A percentile compares a stretch with the other conserved stretches of the same genome.
These are phyloP conservation scores for Dermatemys mawii DNA, from an alignment of 2,113 vertebrate genomes.

Conservation along the genomic window DNA sequence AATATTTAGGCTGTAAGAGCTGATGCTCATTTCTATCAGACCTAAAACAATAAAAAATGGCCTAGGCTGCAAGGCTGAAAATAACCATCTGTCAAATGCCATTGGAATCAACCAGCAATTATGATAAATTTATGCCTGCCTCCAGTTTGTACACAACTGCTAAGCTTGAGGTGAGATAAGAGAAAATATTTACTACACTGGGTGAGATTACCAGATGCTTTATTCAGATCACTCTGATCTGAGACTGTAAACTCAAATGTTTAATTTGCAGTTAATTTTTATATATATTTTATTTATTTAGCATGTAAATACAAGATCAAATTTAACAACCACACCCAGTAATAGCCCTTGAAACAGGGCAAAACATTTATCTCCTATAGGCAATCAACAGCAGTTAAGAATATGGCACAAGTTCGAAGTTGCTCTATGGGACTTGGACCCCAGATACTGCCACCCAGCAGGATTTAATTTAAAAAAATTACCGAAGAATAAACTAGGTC, in stretches of 20 bases:
- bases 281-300: not conserved
- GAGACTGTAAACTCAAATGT: not conserved
- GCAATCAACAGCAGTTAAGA: not conserved
- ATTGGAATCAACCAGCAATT: not conserved
- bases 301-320: not conserved
- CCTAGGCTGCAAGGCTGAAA: not conserved
- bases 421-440: not conserved
- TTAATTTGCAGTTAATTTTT: not conserved
- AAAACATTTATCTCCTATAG: not conserved
- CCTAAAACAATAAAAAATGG: not conserved
- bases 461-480: not conserved
- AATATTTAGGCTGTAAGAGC: not conserved
- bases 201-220: not conserved
- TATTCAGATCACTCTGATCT: not conserved
- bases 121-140: not conserved
- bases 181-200: not conserved
- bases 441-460: not conserved
- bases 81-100: not conserved
- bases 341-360: not conserved
- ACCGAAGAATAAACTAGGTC: not conserved
- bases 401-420: not conserved
- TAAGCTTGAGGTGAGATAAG: not conserved
- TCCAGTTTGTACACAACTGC: not conserved
- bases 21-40: not conserved
- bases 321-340: not conserved